Evolutionary conservation across 2,113 vertebrate genomes (phyloP), one percentile per base, ranked within the genome.

Genomic region (Ceratotherium simum): DNA sequence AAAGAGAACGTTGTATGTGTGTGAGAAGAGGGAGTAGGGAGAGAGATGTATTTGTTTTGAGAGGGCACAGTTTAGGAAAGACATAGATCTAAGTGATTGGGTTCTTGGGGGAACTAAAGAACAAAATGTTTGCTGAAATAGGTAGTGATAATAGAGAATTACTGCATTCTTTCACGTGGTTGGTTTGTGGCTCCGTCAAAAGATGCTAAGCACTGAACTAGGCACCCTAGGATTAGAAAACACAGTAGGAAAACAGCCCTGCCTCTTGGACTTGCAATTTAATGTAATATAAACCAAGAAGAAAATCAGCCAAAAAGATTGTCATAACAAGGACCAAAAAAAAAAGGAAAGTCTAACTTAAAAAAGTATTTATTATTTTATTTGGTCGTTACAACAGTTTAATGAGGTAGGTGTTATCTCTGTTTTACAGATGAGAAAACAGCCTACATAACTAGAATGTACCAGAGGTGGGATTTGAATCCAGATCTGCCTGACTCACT

Each of bases 391-490:
- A 58, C 16, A 83, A 9, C 33, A 39, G 11, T 76, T 95, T 95
- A 90, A 36, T 36, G 60, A 72, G 92, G 65, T 72, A 75, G 48
- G 27, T 67, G 31, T 51, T 84, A 5, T 36, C 4, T 62, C 72
- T 54, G 14, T 79, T 93, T 56, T 39, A 36, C 33, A 81, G 18
- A 48, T 42, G 23, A 85, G 58, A 85, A 96, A 83, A 79, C 7
- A 72, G n/a, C 46, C 51, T 95, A 12, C 2, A 33, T 36, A 85
- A 75, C 36, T 11, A 42, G 72, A 60, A 54, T 54, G 69, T 54
- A 21, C 65, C 54, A 90, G 62, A 64, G 72, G 78, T 21, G 46
- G 94, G 25, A 85, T 91, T 89, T 95, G 95, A 97, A 92, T 36
- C 27, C 48, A 91, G 33, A 58, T 60, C n/a, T 90, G 46, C 46